Base-by-base conservation (phyloP, 2,797 vertebrate genomes). In the Lates japonicus region DNA sequence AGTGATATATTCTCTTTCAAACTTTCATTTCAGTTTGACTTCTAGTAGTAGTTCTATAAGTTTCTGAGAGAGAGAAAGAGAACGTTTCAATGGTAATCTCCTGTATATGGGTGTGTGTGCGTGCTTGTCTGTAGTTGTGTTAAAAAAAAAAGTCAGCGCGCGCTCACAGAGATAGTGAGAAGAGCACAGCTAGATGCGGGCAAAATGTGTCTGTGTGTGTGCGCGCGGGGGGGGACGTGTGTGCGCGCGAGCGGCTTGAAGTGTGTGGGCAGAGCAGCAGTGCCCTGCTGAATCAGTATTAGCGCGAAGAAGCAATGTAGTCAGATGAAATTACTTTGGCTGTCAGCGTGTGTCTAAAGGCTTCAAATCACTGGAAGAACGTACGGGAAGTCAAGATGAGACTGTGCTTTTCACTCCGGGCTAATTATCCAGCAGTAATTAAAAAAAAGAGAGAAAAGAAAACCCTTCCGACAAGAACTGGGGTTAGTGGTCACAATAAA, bases 381-480 rank as follows among this genome's bases (percentile, higher is more conserved):
- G 78, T 25, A 10, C 7, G 2, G 63, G 71, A 67, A 81, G 80
- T 8, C 7, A 29, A 64, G 78, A 71, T 11, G 68, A 64, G 72
- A 20, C 65, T 20, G 5, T 4, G 69, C 79, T 74, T 74, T 59
- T 63, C 78, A 62, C 80, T 75, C 4, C 49, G 55, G 58, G 61
- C 49, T 87, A 72, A 91, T 91, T 83, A 87, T 67, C 71, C 77
- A 44, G 65, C 78, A 76, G 69, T 72, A 82, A 90, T 89, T 87
- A 82, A 75, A 52, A 48, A 57, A 55, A 44, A 48, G 9, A 37
- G 9, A 37, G 9, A 29, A 16, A 17, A 61, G 11, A 37, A 22
- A 51, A 5, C 16, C 17, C 20, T 37, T 31, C 0, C 0, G 7
- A 22, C n/a, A 64, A 63, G 41, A 82, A 60, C 5, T 5, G 44